phyloP scores from a whole-genome alignment of 2,113 vertebrate genomes.

The Nannobrachium achirus region DNA sequence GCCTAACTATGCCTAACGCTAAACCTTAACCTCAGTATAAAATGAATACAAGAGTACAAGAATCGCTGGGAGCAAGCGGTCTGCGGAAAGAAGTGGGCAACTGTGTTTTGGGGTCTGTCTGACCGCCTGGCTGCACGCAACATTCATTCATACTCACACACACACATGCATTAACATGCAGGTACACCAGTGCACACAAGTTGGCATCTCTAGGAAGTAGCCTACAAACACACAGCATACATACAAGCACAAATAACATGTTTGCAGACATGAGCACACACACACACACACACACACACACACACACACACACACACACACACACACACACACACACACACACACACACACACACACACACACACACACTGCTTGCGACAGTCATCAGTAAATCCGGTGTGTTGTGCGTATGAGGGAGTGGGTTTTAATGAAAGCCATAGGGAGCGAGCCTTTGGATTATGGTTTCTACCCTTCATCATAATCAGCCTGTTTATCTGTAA shows the following conservation, averaged over 20 bases:
- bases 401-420: constrained; percentile 33
- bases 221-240: too few relatives aligned
- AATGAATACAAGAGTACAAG: too few relatives aligned
- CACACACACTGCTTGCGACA: constrained; percentile 13
- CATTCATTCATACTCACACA: not conserved
- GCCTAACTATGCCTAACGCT: too few relatives aligned
- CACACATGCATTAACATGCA: too few relatives aligned
- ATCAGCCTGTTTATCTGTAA: constrained; percentile 70
- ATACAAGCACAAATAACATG: too few relatives aligned
- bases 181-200: too few relatives aligned
- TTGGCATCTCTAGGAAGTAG: too few relatives aligned
- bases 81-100: too few relatives aligned
- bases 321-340: not conserved
- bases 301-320: not conserved
- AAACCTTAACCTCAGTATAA: too few relatives aligned
- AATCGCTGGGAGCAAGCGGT: too few relatives aligned
- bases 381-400: constrained; percentile 22
- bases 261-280: not conserved
- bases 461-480: constrained; percentile 55
- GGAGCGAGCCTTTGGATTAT: constrained; percentile 62
- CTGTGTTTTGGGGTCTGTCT: too few relatives aligned
- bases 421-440: constrained; percentile 37
- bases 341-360: constrained; percentile 4
- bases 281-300: not conserved
- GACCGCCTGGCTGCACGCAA: too few relatives aligned